Percentiles rank a stretch among this genome's conserved stretches.
Evolutionary conservation across 1,140 invertebrate species (phyloP).

Genomic region (Hydropsyche tenuis): DNA sequence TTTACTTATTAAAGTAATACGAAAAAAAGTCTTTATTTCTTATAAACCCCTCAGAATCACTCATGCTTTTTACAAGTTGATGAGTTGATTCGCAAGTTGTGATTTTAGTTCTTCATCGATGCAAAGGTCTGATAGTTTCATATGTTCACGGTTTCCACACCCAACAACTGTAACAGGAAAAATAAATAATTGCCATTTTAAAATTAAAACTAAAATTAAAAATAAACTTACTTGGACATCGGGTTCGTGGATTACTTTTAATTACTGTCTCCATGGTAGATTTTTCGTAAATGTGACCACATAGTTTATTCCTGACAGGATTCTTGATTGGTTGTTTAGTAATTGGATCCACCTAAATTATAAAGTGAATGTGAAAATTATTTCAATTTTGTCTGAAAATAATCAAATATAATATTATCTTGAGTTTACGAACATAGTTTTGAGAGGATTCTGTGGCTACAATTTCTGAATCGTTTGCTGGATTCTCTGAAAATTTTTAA

Average conservation of each 20-base stretch:
- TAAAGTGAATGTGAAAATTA: neutral
- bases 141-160: slow-evolving; percentile 51
- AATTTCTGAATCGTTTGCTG: slow-evolving; percentile 8
- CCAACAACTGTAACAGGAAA: slow-evolving; percentile 53
- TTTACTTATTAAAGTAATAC: too few species aligned
- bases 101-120: slow-evolving; percentile 52
- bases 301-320: slow-evolving; percentile 63
- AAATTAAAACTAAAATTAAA: neutral
- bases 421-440: neutral
- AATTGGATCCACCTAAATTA: slow-evolving; percentile 64
- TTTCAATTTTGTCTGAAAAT: neutral
- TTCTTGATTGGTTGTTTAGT: slow-evolving; percentile 62
- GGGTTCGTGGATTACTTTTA: slow-evolving; percentile 54
- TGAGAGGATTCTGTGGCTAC: slow-evolving; percentile 8
- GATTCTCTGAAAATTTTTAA: neutral
- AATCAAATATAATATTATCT: neutral
- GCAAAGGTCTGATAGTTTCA: slow-evolving; percentile 48
- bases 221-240: slow-evolving; percentile 58
- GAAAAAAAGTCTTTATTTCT: too few species aligned
- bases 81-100: neutral
- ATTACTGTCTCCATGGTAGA: slow-evolving; percentile 58
- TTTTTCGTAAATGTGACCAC: slow-evolving; percentile 65
- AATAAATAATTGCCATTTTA: neutral
- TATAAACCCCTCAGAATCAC: too few species aligned
- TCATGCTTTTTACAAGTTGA: too few species aligned